Evolutionary conservation across 2,113 vertebrate genomes (phyloP), one percentile per base, ranked within the genome.

Genomic region (Grus americana): DNA sequence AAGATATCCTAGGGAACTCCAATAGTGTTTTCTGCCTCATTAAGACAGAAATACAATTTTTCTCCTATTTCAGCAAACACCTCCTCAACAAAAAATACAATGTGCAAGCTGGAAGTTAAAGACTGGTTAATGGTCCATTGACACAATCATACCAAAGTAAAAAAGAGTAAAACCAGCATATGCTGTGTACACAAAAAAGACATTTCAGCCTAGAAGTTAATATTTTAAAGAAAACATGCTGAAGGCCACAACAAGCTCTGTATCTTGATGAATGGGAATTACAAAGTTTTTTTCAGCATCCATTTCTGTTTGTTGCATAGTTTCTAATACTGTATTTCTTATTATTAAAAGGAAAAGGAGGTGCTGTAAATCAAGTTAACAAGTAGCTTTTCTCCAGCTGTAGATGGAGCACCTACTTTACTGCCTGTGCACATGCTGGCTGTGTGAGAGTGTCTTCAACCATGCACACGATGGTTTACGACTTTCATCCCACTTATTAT

Each of bases 51-150:
- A 81, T 68, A 55, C 4, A 27, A 8, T 61, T 93, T 75, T 90
- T 79, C 47, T 86, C 67, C 32, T 86, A 24, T 92, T 95, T 93
- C 71, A 83, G 54, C 55, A 92, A 73, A 80, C 0, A 0, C 7
- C 15, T 81, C n/a, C 54, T 92, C 75, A 86, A 83, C 21, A 82
- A 82, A 58, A 44, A 86, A 90, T 40, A 82, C 71, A 88, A 79
- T 76, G 38, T 76, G 58, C 67, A 93, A 88, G 62, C 40, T 94
- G 66, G 55, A 96, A 90, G 12, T 80, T 92, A 92, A 91, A 74
- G 68, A 75, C 62, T 95, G 42, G 36, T 61, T 93, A 88, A 79
- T 49, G 26, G 52, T 84, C 68, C 66, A 89, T 89, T 94, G 57
- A 49, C 44, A 59, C 4, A 23, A 87, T 46, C 36, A 40, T 42